Evolutionary conservation across 1,140 invertebrate genomes (phyloP).

Genomic region (Panagrolaimus sp.): DNA sequence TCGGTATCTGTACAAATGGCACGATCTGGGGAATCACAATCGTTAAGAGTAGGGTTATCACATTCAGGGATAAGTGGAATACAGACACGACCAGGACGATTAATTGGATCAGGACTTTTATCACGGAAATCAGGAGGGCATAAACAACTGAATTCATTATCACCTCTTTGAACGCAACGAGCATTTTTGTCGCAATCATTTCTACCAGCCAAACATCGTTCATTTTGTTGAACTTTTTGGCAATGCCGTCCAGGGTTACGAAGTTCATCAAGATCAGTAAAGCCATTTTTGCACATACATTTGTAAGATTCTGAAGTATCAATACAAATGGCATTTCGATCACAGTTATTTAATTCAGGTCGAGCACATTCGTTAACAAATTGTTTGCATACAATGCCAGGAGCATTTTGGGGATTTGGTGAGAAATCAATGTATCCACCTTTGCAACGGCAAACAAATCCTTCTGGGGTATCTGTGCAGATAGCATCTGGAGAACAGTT

Average conservation of each 20-base stretch:
- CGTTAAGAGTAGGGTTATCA: constrained; percentile 57
- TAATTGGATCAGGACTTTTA: constrained; percentile 45
- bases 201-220: constrained; percentile 45
- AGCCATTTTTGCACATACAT: constrained; percentile 56
- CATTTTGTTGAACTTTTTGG: constrained; percentile 54
- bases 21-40: constrained; percentile 57
- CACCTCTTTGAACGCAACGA: constrained; percentile 47
- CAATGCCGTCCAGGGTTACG: constrained; percentile 56
- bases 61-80: constrained; percentile 59
- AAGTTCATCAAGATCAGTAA: constrained; percentile 56
- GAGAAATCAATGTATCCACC: constrained; percentile 60
- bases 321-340: constrained; percentile 54
- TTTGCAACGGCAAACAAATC: constrained; percentile 60
- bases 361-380: constrained; percentile 52
- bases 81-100: constrained; percentile 53
- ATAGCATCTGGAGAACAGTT: constrained; percentile 59
- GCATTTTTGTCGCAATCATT: constrained; percentile 57
- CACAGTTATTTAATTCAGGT: constrained; percentile 49
- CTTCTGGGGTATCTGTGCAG: constrained; percentile 59
- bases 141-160: constrained; percentile 48
- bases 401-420: constrained; percentile 49
- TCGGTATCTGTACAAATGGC: constrained; percentile 58
- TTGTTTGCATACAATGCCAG: constrained; percentile 52
- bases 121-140: constrained; percentile 55
- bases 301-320: constrained; percentile 56